Base-by-base conservation (phyloP, 2,113 vertebrate genomes). In the Engystomops pustulosus region DNA sequence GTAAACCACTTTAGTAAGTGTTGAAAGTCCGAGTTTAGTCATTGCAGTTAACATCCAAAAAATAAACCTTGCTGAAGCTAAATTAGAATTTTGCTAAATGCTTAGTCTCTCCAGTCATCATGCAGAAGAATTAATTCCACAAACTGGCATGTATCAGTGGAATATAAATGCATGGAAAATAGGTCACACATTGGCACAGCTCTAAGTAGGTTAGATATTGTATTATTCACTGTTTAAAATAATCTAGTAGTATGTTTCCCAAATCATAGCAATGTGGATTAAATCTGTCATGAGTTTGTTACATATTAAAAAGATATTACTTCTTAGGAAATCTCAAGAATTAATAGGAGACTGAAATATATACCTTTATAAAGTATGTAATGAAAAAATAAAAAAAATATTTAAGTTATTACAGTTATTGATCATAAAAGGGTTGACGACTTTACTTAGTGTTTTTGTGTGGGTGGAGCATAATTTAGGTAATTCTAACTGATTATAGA, bases 151-250 rank as follows among this genome's bases (percentile, higher is more conserved):
- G 51, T 82, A 38, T 60, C 80, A 58, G 38, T 62, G 69, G 14
- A 74, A 60, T 60, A 58, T 60, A 74, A 45, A 82, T 82, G 17
- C 69, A 60, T 53, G 25, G 70, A 72, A 82, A 82, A 74, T 82
- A 58, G 80, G 80, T 82, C 80, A 82, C 32, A 60, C 69, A 62
- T 55, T 81, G 80, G 30, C 49, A 53, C 69, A 23, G 23, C 10
- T 60, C 69, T 82, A 82, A 82, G 80, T 71, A 82, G 69, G 69
- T 82, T 74, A 74, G 15, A 72, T 72, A 74, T 81, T 55, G 38
- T 71, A 36, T 82, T 82, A 81, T 36, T 82, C 49, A 41, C 49
- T 82, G 23, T 60, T 74, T 68, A 44, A 34, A 74, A 74, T 60
- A 82, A 74, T 81, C 67, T 70, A 38, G 34, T 14, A 82, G 49